Percentiles rank a stretch among this genome's conserved stretches.
These are phyloP conservation scores for Drosophila koepferae DNA, from an alignment of 2,888 invertebrate species.

Conservation along the genomic window DNA sequence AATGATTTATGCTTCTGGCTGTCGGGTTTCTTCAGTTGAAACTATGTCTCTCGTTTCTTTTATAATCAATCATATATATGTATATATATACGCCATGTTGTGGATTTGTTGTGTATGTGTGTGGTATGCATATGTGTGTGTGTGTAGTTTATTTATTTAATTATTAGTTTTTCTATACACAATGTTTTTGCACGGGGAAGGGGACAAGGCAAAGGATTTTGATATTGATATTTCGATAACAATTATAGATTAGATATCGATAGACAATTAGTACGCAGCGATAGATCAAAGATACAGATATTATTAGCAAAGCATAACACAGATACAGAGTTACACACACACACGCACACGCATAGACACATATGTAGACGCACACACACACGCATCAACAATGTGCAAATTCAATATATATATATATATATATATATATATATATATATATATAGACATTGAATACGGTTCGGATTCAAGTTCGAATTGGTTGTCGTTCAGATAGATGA, in stretches of 20 bases:
- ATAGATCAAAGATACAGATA: conserved; percentile 4
- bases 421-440: conserved; percentile 6
- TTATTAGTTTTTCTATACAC: conserved; percentile 74
- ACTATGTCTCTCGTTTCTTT: conserved; percentile 69
- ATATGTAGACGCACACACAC: neutral
- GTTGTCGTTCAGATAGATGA: conserved; percentile 61
- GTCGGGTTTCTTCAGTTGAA: conserved; percentile 63
- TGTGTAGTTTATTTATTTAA: conserved; percentile 53
- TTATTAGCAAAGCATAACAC: conserved; percentile 20
- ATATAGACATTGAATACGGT: conserved; percentile 44
- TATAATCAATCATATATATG: conserved; percentile 50
- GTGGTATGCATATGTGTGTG: conserved; percentile 43
- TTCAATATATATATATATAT: conserved; percentile 12
- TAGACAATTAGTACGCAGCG: conserved; percentile 21
- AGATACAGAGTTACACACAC: conserved; percentile 10
- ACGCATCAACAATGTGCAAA: conserved; percentile 7
- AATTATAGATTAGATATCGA: conserved; percentile 20
- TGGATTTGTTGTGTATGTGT: conserved; percentile 35
- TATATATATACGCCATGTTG: conserved; percentile 59
- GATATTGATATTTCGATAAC: conserved; percentile 20
- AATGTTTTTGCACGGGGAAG: conserved; percentile 35
- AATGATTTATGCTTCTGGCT: conserved; percentile 73
- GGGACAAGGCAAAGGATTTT: conserved; percentile 9
- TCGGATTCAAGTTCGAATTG: conserved; percentile 51
- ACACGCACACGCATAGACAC: conserved; percentile 15